A percentile compares a stretch with the other conserved stretches of the same genome.
phyloP scores from a whole-genome alignment of 1,140 invertebrate genomes.

The Laupala kohalensis region DNA sequence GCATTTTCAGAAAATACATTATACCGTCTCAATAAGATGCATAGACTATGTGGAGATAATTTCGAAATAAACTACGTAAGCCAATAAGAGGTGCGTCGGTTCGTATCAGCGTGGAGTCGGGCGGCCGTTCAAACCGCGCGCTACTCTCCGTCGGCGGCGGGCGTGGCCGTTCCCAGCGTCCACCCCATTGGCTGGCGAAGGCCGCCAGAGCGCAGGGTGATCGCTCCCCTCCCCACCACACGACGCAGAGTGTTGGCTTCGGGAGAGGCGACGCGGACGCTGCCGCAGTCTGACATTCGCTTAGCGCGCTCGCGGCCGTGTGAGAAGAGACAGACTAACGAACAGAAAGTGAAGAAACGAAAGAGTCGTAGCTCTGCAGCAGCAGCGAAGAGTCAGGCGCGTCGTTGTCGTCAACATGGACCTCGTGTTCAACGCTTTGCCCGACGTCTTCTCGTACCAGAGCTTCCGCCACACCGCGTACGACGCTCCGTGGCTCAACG shows the following conservation, averaged over 20 bases:
- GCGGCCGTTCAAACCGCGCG: not conserved
- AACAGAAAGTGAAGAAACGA: not conserved
- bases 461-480: conserved; percentile 16
- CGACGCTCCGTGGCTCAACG: conserved; percentile 9
- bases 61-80: no score
- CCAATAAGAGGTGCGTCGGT: no score
- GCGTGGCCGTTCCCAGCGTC: not conserved
- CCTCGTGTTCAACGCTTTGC: conserved; percentile 18
- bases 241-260: not conserved
- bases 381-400: not conserved
- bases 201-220: not conserved
- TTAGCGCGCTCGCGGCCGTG: not conserved
- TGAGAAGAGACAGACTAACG: not conserved
- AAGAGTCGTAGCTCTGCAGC: not conserved
- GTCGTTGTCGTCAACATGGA: conserved; percentile 16
- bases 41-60: no score
- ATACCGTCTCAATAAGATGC: no score
- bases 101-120: no score
- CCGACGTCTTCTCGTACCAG: conserved; percentile 18
- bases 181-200: not conserved
- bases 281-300: not conserved
- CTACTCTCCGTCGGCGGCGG: not conserved
- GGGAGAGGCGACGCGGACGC: not conserved
- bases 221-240: not conserved
- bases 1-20: no score